A percentile compares a stretch with the other conserved stretches of the same genome.
phyloP scores from a whole-genome alignment of 1,140 invertebrate species.

The Diorhabda elongata region DNA sequence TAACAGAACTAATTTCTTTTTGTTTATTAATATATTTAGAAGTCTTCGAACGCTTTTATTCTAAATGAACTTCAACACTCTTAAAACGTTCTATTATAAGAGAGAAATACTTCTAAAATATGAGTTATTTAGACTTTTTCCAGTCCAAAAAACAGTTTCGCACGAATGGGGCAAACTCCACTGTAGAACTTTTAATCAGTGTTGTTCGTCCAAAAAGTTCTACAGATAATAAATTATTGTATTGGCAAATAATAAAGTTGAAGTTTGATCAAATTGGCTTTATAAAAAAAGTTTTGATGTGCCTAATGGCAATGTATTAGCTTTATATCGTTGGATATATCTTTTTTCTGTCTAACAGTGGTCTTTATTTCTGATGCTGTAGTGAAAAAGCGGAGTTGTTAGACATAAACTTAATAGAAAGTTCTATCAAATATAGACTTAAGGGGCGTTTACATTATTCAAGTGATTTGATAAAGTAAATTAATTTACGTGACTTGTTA shows the following conservation, averaged over 20 bases:
- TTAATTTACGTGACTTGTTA: too few relatives aligned
- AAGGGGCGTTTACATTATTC: not conserved
- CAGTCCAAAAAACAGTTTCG: not conserved
- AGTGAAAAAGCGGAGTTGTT: not conserved
- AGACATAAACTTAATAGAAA: not conserved
- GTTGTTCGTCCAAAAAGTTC: constrained; percentile 14
- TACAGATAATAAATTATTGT: constrained; percentile 14
- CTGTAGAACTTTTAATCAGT: constrained; percentile 18
- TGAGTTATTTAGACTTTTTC: not conserved
- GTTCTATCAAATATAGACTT: not conserved
- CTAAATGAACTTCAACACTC: too few relatives aligned
- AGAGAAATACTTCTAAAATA: too few relatives aligned
- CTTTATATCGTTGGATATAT: not conserved
- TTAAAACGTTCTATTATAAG: too few relatives aligned
- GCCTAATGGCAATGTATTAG: constrained; percentile 8
- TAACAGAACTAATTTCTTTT: too few relatives aligned
- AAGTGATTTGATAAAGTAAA: not conserved
- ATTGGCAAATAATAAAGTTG: constrained; percentile 13
- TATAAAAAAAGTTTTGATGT: constrained; percentile 12
- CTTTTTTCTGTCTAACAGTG: not conserved
- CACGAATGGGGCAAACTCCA: not conserved
- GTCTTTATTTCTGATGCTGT: not conserved
- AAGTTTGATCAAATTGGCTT: constrained; percentile 15
- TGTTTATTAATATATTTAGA: too few relatives aligned
- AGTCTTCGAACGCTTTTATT: too few relatives aligned